Percentiles rank a stretch among this genome's conserved stretches.
These are phyloP conservation scores for Octopus sinensis DNA, from an alignment of 1,140 invertebrate species.

Conservation along the genomic window DNA sequence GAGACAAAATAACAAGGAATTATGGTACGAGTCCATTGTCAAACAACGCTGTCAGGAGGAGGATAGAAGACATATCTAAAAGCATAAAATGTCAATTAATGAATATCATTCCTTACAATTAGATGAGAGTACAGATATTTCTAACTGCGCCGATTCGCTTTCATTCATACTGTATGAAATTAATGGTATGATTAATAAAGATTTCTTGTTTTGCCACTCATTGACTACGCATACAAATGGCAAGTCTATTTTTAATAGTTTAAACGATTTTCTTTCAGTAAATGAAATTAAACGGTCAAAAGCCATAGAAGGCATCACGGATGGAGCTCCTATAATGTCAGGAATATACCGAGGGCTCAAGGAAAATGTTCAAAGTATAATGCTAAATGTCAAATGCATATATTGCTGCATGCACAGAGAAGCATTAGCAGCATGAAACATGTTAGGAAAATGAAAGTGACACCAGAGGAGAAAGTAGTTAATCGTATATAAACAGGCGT, in stretches of 20 bases:
- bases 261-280: neutral
- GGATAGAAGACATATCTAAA: neutral
- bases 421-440: neutral
- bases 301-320: neutral
- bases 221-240: neutral
- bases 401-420: neutral
- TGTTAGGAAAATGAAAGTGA: neutral
- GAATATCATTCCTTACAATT: neutral
- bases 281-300: neutral
- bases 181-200: neutral
- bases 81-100: neutral
- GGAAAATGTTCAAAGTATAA: neutral
- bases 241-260: neutral
- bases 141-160: neutral
- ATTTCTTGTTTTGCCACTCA: slow-evolving; percentile 6
- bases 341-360: neutral
- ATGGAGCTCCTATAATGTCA: neutral
- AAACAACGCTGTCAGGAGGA: neutral
- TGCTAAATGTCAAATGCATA: neutral
- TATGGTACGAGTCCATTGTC: neutral
- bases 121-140: neutral
- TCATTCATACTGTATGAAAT: neutral
- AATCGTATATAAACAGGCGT: neutral
- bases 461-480: neutral
- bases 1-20: neutral